phyloP scores from a whole-genome alignment of 2,888 invertebrate species.

The Diaphora mendica region DNA sequence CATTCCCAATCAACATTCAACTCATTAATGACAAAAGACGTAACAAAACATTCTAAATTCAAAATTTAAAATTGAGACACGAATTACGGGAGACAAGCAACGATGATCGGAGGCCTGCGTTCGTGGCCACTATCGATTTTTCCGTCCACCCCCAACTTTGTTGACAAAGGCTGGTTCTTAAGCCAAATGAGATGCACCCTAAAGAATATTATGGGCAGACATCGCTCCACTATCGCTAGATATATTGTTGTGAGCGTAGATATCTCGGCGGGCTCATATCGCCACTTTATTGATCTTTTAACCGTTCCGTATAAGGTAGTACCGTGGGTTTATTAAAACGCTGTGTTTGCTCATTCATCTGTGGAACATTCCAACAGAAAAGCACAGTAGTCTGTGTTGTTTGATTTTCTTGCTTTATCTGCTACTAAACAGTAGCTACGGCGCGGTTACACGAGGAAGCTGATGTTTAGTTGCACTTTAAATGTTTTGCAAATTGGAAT shows the following conservation, averaged over 20 bases:
- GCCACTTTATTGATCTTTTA: slow-evolving; percentile 78
- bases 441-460: neutral
- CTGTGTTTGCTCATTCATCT: slow-evolving; percentile 49
- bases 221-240: slow-evolving; percentile 81
- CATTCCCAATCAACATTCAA: slow-evolving; percentile 16
- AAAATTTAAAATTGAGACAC: slow-evolving; percentile 70
- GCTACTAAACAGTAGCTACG: neutral
- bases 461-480: neutral
- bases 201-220: slow-evolving; percentile 87
- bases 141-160: slow-evolving; percentile 82
- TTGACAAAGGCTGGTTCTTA: slow-evolving; percentile 87
- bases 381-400: slow-evolving; percentile 6
- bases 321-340: slow-evolving; percentile 62
- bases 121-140: slow-evolving; percentile 84
- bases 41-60: slow-evolving; percentile 54
- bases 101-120: slow-evolving; percentile 75
- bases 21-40: slow-evolving; percentile 18
- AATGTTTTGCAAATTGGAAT: neutral
- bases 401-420: neutral
- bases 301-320: slow-evolving; percentile 61
- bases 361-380: slow-evolving; percentile 39
- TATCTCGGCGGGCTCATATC: slow-evolving; percentile 72
- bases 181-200: slow-evolving; percentile 87
- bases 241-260: slow-evolving; percentile 71
- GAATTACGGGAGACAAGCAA: slow-evolving; percentile 72